Evolutionary conservation across 1,140 invertebrate species (phyloP).

Genomic region (Eciton burchellii): DNA sequence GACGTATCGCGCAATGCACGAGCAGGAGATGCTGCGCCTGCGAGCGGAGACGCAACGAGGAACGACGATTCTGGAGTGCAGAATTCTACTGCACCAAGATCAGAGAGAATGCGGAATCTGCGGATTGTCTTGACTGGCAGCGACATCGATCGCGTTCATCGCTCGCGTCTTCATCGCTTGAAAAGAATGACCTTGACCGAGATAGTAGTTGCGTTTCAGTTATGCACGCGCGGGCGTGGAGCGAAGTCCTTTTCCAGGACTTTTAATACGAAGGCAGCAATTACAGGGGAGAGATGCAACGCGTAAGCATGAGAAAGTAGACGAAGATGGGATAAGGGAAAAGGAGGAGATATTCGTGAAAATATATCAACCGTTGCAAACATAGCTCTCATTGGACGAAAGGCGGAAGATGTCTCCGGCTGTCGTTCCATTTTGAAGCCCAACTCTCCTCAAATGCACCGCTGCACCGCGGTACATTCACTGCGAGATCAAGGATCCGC

Average conservation of each 20-base stretch:
- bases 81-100: neutral
- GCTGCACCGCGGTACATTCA: no score
- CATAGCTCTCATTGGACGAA: neutral
- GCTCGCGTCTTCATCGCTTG: neutral
- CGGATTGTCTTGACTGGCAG: neutral
- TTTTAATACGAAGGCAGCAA: slow-evolving; percentile 19
- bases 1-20: neutral
- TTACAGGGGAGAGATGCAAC: neutral
- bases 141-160: slow-evolving; percentile 35
- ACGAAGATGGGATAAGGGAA: neutral
- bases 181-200: slow-evolving; percentile 45
- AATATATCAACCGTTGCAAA: neutral
- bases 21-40: no score
- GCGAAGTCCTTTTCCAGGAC: neutral
- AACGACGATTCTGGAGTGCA: neutral
- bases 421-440: no score
- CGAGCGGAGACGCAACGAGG: neutral
- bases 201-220: slow-evolving; percentile 5
- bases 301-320: neutral
- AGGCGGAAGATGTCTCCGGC: no score
- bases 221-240: neutral
- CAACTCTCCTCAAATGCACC: no score
- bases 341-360: neutral
- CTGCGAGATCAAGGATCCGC: no score
- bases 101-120: neutral